Evolutionary conservation across 2,888 invertebrate species (phyloP), one percentile per base, ranked within the genome.

Genomic region (Trissolcus japonicus): DNA sequence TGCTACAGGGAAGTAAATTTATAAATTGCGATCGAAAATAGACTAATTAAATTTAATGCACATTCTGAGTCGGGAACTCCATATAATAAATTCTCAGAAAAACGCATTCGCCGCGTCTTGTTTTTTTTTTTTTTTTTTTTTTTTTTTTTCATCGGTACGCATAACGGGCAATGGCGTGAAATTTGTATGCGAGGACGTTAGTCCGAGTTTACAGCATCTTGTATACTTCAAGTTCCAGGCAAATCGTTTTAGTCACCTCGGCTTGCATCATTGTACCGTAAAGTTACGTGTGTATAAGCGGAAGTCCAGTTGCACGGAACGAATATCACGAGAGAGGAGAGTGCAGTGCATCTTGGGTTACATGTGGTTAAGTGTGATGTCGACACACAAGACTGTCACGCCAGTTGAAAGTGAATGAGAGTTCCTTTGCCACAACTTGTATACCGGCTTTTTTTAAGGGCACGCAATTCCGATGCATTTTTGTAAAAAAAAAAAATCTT

Each of bases 351-450:
- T 74, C 78, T 75, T 55, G 69, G 69, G 75, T 76, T 78, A 76
- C 79, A 75, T 66, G 78, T 50, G 71, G 67, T 54, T 73, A 72
- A 77, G 80, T 79, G 80, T 78, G 73, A 80, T 76, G 80, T 80
- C 76, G 79, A 71, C 76, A 74, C 63, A 75, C 76, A 77, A 72
- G 71, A 80, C 82, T 80, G 85, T 84, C 82, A 82, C 80, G 82
- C 83, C 81, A 77, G 83, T 77, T 83, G 86, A 86, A 86, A 86
- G 86, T 84, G 86, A 86, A 81, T 81, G 82, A 83, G 74, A 80
- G 74, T 81, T 84, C 83, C 81, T 82, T n/a, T 80, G 76, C 78
- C 60, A 40, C 61, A 56, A 35, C 69, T 56, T 59, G 55, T 53
- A 57, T 60, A 72, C 69, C 73, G 75, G 56, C 46, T 46, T 16